Base-by-base conservation (phyloP, 92 coral and sea anemone species). In the Anthopleura xanthogrammica region DNA sequence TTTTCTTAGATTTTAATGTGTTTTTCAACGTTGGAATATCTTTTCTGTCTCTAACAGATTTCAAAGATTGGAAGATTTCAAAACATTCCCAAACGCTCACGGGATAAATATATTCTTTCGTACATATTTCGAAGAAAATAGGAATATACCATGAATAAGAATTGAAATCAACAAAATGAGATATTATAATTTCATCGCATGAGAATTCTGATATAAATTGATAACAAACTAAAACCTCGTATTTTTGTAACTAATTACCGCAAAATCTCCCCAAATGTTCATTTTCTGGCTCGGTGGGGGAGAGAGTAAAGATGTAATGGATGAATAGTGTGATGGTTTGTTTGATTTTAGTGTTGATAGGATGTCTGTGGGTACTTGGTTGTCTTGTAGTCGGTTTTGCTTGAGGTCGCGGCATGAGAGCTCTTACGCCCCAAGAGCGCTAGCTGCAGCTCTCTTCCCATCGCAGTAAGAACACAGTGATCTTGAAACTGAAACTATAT, bases 251-350 rank as follows among this genome's bases (percentile, higher is more conserved):
- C 74, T 29, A 24, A 68, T 68, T 36, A 29, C 43, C 74, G 42
- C 41, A 68, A 68, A 68, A 68, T 36, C 46, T 68, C 42, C 41
- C 16, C 41, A 23, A 68, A 68, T 8, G 74, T 36, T 68, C 74
- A 68, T 36, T 68, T 68, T 68, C 16, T 23, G 4, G 41, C 74
- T 68, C 43, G 4, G 74, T 68, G 74, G 74, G 74, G 16, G 74
- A 68, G 11, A 14, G 74, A 68, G 17, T 19, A 68, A 29, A 29
- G 14, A 68, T 29, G 74, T 24, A 68, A 68, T 68, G 74, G 74
- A 68, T 9, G 74, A 68, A 68, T 68, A 36, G 42, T 68, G 74
- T 14, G 41, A 29, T 68, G 74, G 23, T 68, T 68, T 68, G 74
- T 68, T 36, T 68, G 74, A 68, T 68, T 68, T 68, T 36, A 2